A percentile compares a stretch with the other conserved stretches of the same genome.
Conservation (phyloP, 2,113 vertebrate genomes). For the Cheilinus undulatus region DNA sequence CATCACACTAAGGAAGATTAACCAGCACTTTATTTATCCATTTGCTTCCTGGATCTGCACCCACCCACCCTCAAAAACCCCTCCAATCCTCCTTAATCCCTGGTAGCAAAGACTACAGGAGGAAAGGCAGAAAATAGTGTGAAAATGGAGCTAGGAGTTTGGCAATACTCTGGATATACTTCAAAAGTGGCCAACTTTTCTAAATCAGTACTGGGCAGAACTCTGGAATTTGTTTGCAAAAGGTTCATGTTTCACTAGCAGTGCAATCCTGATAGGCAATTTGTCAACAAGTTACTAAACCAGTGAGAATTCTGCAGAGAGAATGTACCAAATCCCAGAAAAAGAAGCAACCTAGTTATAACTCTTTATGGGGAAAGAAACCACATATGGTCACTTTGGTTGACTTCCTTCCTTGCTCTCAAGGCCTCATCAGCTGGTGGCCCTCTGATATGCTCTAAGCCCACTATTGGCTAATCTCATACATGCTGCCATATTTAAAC, state of each 20-base stretch:
- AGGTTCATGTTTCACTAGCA: neutral
- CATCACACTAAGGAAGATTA: conserved; percentile 73
- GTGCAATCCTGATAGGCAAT: neutral
- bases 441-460: no score
- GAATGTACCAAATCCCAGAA: neutral
- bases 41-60: conserved; percentile 62
- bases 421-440: no score
- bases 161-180: conserved; percentile 16
- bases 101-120: conserved; percentile 46
- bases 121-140: conserved; percentile 29
- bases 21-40: conserved; percentile 77
- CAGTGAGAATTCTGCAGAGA: neutral
- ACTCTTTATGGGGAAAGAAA: no score
- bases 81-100: conserved; percentile 75
- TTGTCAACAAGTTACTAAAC: neutral
- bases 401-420: no score
- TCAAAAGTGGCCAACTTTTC: conserved; percentile 11
- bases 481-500: no score
- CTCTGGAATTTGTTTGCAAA: neutral
- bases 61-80: conserved; percentile 6
- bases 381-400: no score
- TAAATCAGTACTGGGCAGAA: conserved; percentile 2
- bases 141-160: conserved; percentile 19
- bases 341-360: no score
- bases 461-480: no score